phyloP scores from a whole-genome alignment of 37 sponge, comb jelly and placozoan genomes.

The Halichondria panicea region DNA sequence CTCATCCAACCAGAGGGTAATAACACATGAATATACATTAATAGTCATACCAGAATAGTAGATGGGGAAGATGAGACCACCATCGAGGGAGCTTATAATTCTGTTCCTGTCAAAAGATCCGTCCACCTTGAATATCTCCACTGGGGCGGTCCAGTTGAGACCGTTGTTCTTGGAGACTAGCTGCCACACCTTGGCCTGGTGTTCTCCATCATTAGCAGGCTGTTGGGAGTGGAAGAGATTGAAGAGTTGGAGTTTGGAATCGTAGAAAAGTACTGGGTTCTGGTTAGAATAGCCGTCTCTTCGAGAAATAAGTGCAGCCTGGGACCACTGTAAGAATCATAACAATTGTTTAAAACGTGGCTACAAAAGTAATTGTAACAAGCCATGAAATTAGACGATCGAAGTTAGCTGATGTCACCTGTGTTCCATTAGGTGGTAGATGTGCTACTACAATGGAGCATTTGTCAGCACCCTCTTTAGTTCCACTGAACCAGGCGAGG shows the following conservation, averaged over 20 bases:
- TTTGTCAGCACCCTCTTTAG: conserved; percentile 38
- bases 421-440: neutral
- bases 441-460: conserved; percentile 47
- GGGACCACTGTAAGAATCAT: conserved; percentile 66
- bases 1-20: no score
- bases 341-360: no score
- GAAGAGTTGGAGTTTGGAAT: conserved; percentile 10
- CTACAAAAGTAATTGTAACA: no score
- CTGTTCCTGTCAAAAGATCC: conserved; percentile 74
- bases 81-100: conserved; percentile 40
- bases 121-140: conserved; percentile 23
- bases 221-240: conserved; percentile 72
- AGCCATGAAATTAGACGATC: no score
- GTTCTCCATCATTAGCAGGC: conserved; percentile 21
- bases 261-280: conserved; percentile 65
- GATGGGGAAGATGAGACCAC: conserved; percentile 46
- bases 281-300: conserved; percentile 70
- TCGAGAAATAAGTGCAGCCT: conserved; percentile 34
- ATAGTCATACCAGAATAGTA: conserved; percentile 58
- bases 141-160: conserved; percentile 51
- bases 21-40: conserved; percentile 3
- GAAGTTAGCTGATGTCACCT: no score
- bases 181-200: conserved; percentile 42
- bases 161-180: conserved; percentile 32
- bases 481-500: conserved; percentile 70